Evolutionary conservation across 2,888 invertebrate genomes (phyloP), one percentile per base, ranked within the genome.

Genomic region (Pasiphila rectangulata): DNA sequence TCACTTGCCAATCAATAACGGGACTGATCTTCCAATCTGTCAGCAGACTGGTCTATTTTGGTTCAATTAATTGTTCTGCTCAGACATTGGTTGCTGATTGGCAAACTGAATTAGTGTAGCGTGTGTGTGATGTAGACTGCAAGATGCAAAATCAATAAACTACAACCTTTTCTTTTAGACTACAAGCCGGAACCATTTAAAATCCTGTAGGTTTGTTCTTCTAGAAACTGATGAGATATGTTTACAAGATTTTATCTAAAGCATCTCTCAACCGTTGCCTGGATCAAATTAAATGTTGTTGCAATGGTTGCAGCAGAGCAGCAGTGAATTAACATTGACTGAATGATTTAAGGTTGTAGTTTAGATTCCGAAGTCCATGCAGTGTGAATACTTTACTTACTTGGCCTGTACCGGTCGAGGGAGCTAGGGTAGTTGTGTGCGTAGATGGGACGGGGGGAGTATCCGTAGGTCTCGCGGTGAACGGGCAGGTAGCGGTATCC

Each of bases 401-500:
- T 93, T 91, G 95, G 94, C 92, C 94, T 92, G 92, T 93, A 93
- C 90, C 93, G 91, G 76, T 93, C 93, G 80, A 93, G 84, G 56
- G 91, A 90, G 77, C 90, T 90, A 78, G 92, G 91, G 91, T 95
- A 95, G 91, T 95, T 94, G 91, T 95, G 95, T 72, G 95, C 93
- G 83, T 94, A 95, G 91, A 96, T 94, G 79, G 94, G 90, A 84
- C 96, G 93, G 67, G 96, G 96, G 66, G 95, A 94, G 89, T 96
- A 96, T 59, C 96, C 96, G 89, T 96, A 96, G 74, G 93, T 93
- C 80, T 96, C 96, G 76, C 96, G 94, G 89, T 96, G 96, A 69
- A 96, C 94, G 65, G 96, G 96, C 85, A 95, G 91, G 90, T 96
- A 96, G 89, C 96, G 94, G 92, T 96, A 96, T 72, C 96, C 96